phyloP scores from a whole-genome alignment of 1,140 invertebrate genomes.

The Planococcus citri region DNA sequence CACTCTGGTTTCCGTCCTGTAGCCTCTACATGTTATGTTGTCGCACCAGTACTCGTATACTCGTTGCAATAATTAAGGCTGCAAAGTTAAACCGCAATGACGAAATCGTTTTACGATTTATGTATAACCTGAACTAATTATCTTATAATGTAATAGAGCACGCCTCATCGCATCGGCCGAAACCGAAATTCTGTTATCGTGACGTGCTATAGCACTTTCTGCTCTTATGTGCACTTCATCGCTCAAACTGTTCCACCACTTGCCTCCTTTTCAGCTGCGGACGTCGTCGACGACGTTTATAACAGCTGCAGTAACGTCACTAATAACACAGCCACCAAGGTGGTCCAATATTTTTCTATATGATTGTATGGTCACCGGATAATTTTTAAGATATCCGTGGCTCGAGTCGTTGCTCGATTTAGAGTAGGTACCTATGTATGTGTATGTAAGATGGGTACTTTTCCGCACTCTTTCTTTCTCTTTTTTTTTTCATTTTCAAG shows the following conservation, averaged over 20 bases:
- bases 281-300: too few relatives aligned
- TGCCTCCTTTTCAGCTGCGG: too few relatives aligned
- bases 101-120: conserved; percentile 7
- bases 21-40: too few relatives aligned
- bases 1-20: not conserved
- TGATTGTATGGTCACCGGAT: not conserved
- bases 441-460: too few relatives aligned
- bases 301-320: not conserved
- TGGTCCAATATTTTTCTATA: not conserved
- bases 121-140: conserved; percentile 7
- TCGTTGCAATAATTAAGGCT: not conserved
- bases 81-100: not conserved
- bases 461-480: not conserved
- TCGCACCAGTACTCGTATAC: too few relatives aligned
- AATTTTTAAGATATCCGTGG: conserved; percentile 7
- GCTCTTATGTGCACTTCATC: too few relatives aligned
- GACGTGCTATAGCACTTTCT: not conserved
- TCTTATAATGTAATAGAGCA: conserved; percentile 1
- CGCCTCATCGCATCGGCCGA: not conserved
- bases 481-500: not conserved
- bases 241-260: too few relatives aligned
- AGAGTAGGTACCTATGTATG: too few relatives aligned
- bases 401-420: not conserved
- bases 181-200: conserved; percentile 1
- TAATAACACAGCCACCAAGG: not conserved